Percentiles rank a stretch among this genome's conserved stretches.
Evolutionary conservation across 2,797 vertebrate species (phyloP).

Genomic region (Macropus fuliginosus): DNA sequence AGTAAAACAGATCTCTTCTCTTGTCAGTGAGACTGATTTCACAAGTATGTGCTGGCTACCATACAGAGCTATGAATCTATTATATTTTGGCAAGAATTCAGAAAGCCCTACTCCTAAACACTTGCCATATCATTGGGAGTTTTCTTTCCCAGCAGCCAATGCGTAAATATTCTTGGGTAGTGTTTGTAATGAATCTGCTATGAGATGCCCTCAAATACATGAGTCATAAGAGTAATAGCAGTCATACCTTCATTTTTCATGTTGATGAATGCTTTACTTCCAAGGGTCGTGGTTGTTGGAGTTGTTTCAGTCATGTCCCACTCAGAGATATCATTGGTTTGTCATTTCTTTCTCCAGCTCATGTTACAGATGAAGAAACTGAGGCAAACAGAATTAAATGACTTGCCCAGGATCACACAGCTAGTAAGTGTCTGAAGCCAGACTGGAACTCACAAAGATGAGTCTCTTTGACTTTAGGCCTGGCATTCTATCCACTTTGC

Average conservation of each 20-base stretch:
- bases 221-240: not conserved
- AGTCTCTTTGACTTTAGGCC: not conserved
- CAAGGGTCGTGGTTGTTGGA: not conserved
- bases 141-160: not conserved
- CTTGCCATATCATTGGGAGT: not conserved
- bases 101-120: not conserved
- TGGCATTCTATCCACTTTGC: not conserved
- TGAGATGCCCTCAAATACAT: not conserved
- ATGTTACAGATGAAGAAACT: not conserved
- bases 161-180: not conserved
- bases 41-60: not conserved
- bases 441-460: not conserved
- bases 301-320: not conserved
- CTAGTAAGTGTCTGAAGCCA: not conserved
- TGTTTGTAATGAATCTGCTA: conserved; percentile 13
- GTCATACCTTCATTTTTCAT: not conserved
- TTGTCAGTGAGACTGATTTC: not conserved
- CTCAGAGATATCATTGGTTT: not conserved
- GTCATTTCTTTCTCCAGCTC: not conserved
- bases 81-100: not conserved
- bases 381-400: not conserved
- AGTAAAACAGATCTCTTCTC: not conserved
- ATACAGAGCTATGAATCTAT: not conserved
- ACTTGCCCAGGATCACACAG: not conserved
- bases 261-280: not conserved